phyloP scores from a whole-genome alignment of 2,888 invertebrate species.

The Stenotaenia linearis region DNA sequence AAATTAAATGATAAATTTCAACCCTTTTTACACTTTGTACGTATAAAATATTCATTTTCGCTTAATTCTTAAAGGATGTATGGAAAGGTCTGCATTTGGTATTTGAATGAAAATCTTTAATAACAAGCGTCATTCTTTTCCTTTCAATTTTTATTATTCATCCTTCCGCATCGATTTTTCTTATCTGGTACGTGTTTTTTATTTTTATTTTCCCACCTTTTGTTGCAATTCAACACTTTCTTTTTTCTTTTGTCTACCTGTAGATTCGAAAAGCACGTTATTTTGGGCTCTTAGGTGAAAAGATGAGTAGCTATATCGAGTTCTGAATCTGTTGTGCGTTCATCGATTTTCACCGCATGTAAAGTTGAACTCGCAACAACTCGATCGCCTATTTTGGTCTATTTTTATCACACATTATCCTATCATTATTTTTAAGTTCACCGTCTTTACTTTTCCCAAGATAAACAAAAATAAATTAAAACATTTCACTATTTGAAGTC shows the following conservation, averaged over 20 bases:
- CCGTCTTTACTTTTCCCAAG: background rate
- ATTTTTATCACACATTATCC: background rate
- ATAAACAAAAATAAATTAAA: background rate
- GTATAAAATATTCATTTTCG: background rate
- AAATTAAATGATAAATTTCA: background rate
- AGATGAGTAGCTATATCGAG: constrained; percentile 11
- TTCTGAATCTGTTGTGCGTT: background rate
- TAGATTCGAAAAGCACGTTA: background rate
- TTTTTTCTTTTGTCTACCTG: constrained; percentile 8
- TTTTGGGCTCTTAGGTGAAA: constrained; percentile 13
- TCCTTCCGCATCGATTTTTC: background rate
- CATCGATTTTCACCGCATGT: background rate
- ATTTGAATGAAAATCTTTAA: background rate
- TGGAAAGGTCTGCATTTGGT: background rate
- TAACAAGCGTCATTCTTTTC: background rate
- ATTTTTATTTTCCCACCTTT: background rate
- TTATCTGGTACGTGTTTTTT: background rate
- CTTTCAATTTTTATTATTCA: background rate
- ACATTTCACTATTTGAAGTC: background rate
- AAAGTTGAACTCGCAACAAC: background rate
- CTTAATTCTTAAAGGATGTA: background rate
- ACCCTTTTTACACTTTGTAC: background rate
- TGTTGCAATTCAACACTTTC: background rate
- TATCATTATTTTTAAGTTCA: background rate
- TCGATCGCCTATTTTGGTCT: background rate